Evolutionary conservation across 2,113 vertebrate species (phyloP), one percentile per base, ranked within the genome.

Genomic region (Rhineura floridana): DNA sequence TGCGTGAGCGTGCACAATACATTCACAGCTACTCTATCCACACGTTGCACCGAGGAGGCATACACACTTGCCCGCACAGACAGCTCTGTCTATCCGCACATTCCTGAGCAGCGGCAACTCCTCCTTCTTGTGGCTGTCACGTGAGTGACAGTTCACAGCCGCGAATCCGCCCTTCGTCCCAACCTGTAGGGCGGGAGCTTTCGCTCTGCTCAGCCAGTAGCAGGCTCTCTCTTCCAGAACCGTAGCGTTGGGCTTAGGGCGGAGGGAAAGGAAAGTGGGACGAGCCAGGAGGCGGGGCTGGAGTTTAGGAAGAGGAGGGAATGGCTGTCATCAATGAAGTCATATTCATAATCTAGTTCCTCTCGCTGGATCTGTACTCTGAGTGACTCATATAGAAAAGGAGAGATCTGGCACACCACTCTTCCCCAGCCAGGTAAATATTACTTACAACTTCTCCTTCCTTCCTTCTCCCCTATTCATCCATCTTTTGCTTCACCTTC

Each of bases 241-340:
- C 21, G 91, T 75, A 93, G 90, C 65, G 86, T 25, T 86, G 52
- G 36, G 9, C 69, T 12, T 6, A 12, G 85, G 91, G 91, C 13
- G 12, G 50, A 91, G 84, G 93, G 91, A 52, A 86, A 90, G 90
- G 89, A 89, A 92, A 86, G 82, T 80, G 93, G 92, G 83, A 42
- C 4, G 84, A 73, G 76, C 39, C 75, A 46, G 91, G 85, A 65
- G 95, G 95, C 93, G 96, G 97, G 93, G 96, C 95, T 83, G 91
- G 97, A 97, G 95, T 97, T 97, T 95, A 91, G 96, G 96, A 95
- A 97, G 96, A 95, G 96, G 96, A 95, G 96, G 96, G 96, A 94
- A 97, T 91, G 97, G 97, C 97, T 97, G 97, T 98, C 96, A 96
- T 94, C 95, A 95, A 83, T 97, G 97, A 96, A 97, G 96, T 97